Evolutionary conservation across 2,888 invertebrate species (phyloP).

Genomic region (Pheosia gnoma): DNA sequence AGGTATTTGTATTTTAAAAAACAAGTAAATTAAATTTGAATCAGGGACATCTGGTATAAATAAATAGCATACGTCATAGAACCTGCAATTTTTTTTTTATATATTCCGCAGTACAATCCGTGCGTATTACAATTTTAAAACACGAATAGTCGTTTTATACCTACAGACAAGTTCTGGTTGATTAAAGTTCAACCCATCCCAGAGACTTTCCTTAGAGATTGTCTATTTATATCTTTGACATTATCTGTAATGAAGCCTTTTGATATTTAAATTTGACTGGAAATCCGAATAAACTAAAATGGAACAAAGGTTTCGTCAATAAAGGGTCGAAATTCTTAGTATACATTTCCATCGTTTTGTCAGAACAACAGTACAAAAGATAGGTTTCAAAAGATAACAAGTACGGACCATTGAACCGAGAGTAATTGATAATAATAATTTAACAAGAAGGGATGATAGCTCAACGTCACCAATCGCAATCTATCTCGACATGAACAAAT

Average conservation of each 20-base stretch:
- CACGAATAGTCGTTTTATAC: too few species aligned
- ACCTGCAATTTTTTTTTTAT: too few species aligned
- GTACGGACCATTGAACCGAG: constrained; percentile 58
- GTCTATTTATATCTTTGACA: constrained; percentile 10
- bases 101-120: too few species aligned
- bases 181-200: too few species aligned
- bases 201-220: constrained; percentile 4
- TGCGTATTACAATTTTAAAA: too few species aligned
- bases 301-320: constrained; percentile 26
- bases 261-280: constrained; percentile 22
- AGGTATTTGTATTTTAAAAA: not conserved
- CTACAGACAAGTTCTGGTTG: too few species aligned
- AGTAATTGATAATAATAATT: constrained; percentile 75
- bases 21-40: too few species aligned
- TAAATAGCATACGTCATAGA: too few species aligned
- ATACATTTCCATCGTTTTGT: constrained; percentile 17
- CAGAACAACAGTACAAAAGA: constrained; percentile 42
- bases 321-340: constrained; percentile 23
- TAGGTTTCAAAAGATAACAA: constrained; percentile 56
- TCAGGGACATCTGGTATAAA: too few species aligned
- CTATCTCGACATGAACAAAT: constrained; percentile 70
- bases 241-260: constrained; percentile 12
- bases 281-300: constrained; percentile 20
- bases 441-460: constrained; percentile 75
- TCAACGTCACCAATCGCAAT: constrained; percentile 69